phyloP scores from a whole-genome alignment of 2,797 vertebrate genomes.

The Squalus acanthias region DNA sequence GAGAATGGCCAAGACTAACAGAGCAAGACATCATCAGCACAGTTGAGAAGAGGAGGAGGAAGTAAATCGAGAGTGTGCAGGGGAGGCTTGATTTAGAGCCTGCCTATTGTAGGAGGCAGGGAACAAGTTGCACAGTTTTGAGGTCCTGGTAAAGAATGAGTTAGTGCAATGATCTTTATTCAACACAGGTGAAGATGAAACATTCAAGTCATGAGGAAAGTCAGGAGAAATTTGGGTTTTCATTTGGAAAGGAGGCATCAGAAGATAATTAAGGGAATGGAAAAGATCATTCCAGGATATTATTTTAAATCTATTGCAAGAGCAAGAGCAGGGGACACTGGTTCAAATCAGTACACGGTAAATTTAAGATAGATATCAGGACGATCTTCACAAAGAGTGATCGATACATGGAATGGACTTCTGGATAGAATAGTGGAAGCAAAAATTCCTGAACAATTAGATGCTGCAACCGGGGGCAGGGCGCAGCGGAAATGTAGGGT shows the following conservation, averaged over 20 bases:
- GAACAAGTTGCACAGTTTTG: too few relatives aligned
- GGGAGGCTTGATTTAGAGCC: too few relatives aligned
- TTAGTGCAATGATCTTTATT: neutral
- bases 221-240: neutral
- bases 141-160: too few relatives aligned
- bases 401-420: too few relatives aligned
- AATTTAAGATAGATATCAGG: neutral
- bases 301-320: neutral
- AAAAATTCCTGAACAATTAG: neutral
- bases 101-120: too few relatives aligned
- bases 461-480: neutral
- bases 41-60: too few relatives aligned
- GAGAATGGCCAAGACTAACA: too few relatives aligned
- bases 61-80: too few relatives aligned
- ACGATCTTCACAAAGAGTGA: too few relatives aligned
- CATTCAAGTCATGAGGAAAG: neutral
- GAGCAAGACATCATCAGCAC: too few relatives aligned
- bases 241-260: neutral
- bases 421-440: neutral
- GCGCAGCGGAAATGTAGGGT: neutral
- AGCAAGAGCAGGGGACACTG: neutral
- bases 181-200: neutral
- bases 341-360: neutral
- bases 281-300: neutral
- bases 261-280: too few relatives aligned